Conservation (phyloP, 2,113 vertebrate genomes). For the Trochalopteron elliotii region DNA sequence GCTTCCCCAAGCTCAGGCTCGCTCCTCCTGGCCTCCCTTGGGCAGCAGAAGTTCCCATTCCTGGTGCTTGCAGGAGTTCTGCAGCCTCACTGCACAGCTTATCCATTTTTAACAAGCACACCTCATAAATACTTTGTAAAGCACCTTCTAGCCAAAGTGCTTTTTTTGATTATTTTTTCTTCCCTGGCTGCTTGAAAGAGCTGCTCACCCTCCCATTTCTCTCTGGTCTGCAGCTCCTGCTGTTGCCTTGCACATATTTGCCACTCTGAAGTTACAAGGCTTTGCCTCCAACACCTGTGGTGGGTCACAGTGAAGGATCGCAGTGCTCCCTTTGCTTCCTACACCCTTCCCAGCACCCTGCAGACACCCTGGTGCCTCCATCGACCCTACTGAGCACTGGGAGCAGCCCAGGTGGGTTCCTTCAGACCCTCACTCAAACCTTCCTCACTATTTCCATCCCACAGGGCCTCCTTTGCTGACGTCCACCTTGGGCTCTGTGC, state of each 20-base stretch:
- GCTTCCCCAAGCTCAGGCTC: background rate
- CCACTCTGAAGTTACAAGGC: background rate
- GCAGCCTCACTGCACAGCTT: conserved; percentile 19
- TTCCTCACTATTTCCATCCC: background rate
- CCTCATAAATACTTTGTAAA: conserved; percentile 64
- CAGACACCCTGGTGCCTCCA: background rate
- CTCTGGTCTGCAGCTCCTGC: background rate
- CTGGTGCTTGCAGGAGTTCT: background rate
- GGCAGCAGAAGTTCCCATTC: background rate
- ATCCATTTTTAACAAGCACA: conserved; percentile 57
- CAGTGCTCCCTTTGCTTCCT: background rate
- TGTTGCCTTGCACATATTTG: background rate
- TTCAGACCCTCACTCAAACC: background rate
- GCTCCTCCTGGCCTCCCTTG: background rate
- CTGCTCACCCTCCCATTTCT: background rate
- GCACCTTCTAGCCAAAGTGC: conserved; percentile 44
- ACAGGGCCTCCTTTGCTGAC: background rate
- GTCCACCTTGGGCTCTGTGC: background rate
- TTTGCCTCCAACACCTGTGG: background rate
- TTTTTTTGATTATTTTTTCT: conserved; percentile 1
- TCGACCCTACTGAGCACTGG: accelerated
- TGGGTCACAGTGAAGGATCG: background rate
- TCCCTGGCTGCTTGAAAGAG: background rate
- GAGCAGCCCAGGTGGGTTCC: background rate
- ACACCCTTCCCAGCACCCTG: background rate